Base-by-base conservation (phyloP, 2,888 invertebrate genomes). In the Amblyteles armatorius region DNA sequence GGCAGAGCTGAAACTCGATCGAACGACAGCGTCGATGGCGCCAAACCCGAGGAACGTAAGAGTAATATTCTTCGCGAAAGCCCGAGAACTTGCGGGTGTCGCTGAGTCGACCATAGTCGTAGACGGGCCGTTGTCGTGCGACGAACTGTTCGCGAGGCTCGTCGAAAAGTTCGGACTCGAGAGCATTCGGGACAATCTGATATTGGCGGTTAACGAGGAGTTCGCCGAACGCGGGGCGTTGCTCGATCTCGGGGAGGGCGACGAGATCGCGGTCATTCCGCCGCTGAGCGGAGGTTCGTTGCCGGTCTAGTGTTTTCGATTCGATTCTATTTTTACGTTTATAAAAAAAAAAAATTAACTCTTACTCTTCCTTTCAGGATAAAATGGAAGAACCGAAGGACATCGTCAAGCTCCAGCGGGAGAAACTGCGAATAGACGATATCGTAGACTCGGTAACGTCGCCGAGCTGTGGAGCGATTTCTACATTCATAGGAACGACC, bases 191-290 rank as follows among this genome's bases (percentile, higher is more conserved):
- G 94, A 96, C 71, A 97, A 95, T 91, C 94, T 98, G 55, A 95
- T 98, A 57, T 90, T 99, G 82, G 97, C 99, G 0, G 94, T 97
- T 71, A 99, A 99, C 94, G 97, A 98, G 91, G 96, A 96, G 88
- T 98, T 98, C 89, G 94, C 95, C 19, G 94, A 94, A 79, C 94
- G 95, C 1, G 94, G 95, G 50, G 93, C 94, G 52, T 93, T 94
- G 57, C 93, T 97, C 55, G 92, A 94, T 29, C 94, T 98, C 6
- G 95, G 95, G 55, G 94, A 96, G 36, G 96, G 95, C 86, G 98
- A 99, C 95, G 97, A 96, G 93, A 95, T 99, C 86, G 99, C 99
- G 85, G 95, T 99, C 16, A 99, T 99, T 91, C 99, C 99, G 76
- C 99, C 99, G 0, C 95, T 99, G 73, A 99, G 99, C 94, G 99